Evolutionary conservation across 2,888 invertebrate species (phyloP).

Genomic region (Cephus rjabovi): DNA sequence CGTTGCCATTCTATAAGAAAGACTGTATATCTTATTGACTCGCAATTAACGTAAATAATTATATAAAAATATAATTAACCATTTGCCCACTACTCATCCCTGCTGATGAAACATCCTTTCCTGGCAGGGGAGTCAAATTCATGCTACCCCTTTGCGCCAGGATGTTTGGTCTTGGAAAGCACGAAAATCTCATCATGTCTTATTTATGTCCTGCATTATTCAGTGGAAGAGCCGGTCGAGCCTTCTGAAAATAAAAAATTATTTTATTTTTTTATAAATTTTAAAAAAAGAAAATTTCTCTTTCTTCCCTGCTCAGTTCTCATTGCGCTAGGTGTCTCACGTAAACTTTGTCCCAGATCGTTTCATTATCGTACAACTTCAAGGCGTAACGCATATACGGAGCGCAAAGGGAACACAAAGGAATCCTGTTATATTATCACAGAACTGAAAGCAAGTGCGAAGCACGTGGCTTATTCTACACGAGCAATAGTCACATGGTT

Average conservation of each 20-base stretch:
- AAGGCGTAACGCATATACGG: background rate
- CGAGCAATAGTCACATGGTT: slow-evolving; percentile 1
- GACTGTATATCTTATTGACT: too few relatives aligned
- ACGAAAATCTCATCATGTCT: slow-evolving; percentile 57
- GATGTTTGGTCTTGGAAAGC: slow-evolving; percentile 56
- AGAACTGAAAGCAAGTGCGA: background rate
- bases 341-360: background rate
- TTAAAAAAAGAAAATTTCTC: too few relatives aligned
- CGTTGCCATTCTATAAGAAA: slow-evolving; percentile 43
- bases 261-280: too few relatives aligned
- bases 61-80: too few relatives aligned
- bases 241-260: too few relatives aligned
- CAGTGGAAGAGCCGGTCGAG: too few relatives aligned
- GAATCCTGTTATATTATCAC: background rate
- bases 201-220: background rate
- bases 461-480: slow-evolving; percentile 30
- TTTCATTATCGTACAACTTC: background rate
- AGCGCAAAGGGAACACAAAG: background rate
- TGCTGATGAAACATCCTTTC: slow-evolving; percentile 38
- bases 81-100: too few relatives aligned
- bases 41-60: too few relatives aligned
- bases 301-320: too few relatives aligned
- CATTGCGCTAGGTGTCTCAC: background rate
- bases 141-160: slow-evolving; percentile 59
- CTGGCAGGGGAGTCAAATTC: slow-evolving; percentile 51